Evolutionary conservation across 2,888 invertebrate species (phyloP).

Genomic region (Gibbula magus): DNA sequence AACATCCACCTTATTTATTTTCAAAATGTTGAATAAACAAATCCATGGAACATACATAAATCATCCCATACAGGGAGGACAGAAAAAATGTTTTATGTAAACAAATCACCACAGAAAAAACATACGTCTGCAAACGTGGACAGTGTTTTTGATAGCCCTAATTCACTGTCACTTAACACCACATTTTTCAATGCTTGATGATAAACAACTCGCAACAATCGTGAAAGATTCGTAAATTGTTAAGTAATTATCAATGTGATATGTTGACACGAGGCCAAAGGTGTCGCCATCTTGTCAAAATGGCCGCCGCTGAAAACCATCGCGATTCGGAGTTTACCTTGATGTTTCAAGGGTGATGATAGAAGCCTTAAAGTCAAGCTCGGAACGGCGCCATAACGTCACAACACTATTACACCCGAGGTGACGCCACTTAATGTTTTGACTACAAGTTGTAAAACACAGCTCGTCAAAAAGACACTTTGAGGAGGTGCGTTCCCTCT

Average conservation of each 20-base stretch:
- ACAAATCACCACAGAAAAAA: too few relatives aligned
- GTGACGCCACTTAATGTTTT: slow-evolving; percentile 1
- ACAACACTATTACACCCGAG: neutral
- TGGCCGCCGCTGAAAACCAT: neutral
- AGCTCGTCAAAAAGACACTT: neutral
- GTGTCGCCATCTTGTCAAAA: slow-evolving; percentile 17
- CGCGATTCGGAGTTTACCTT: neutral
- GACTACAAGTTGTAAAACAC: slow-evolving; percentile 20
- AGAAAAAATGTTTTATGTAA: too few relatives aligned
- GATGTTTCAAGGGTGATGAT: slow-evolving; percentile 10
- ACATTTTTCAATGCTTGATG: neutral
- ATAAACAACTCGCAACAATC: neutral
- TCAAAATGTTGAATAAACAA: too few relatives aligned
- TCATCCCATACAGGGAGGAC: too few relatives aligned
- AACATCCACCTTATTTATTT: too few relatives aligned
- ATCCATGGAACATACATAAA: too few relatives aligned
- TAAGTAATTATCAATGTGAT: slow-evolving; percentile 10
- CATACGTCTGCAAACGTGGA: too few relatives aligned
- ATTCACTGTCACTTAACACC: neutral
- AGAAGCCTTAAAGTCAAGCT: neutral
- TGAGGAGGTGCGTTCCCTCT: neutral
- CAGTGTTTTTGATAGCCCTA: too few relatives aligned
- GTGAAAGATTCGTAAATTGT: slow-evolving; percentile 8
- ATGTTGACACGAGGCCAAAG: neutral
- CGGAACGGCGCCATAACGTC: neutral